A percentile compares a stretch with the other conserved stretches of the same genome.
Evolutionary conservation across 1,140 invertebrate species (phyloP).

Genomic region (Brevipalpus yothersi): DNA sequence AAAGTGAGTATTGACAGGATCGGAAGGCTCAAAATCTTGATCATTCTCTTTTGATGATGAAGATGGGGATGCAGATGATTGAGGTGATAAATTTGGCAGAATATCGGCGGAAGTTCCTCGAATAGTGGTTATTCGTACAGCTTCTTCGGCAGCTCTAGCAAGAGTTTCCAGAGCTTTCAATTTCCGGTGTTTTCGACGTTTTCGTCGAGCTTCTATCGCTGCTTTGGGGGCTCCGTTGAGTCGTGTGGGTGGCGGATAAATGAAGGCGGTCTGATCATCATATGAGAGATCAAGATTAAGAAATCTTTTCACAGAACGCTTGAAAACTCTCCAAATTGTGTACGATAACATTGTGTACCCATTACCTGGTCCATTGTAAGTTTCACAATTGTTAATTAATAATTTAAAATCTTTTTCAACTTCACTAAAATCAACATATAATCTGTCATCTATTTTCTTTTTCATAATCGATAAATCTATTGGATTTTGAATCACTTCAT

Average conservation of each 20-base stretch:
- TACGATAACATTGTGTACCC: slow-evolving; percentile 2
- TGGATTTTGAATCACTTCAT: slow-evolving; percentile 4
- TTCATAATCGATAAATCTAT: slow-evolving; percentile 5
- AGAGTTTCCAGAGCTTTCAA: slow-evolving; percentile 1
- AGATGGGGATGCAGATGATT: background rate
- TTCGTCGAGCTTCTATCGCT: background rate
- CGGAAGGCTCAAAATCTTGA: background rate
- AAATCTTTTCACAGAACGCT: background rate
- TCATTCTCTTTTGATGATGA: background rate
- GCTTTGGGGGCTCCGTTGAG: background rate
- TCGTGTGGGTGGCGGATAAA: slow-evolving; percentile 4
- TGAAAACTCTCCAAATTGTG: slow-evolving; percentile 2
- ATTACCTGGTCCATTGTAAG: slow-evolving; percentile 4
- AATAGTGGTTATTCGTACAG: background rate
- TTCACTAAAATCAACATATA: slow-evolving; percentile 1
- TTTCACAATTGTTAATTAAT: slow-evolving; percentile 8
- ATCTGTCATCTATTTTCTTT: background rate
- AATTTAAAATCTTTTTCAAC: slow-evolving; percentile 6
- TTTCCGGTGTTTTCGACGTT: background rate
- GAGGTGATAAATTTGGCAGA: background rate
- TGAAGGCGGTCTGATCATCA: slow-evolving; percentile 2
- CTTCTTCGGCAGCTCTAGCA: slow-evolving; percentile 1
- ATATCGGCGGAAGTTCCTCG: background rate
- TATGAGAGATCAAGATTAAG: background rate
- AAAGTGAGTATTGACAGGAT: background rate